Conservation (phyloP, 37 sponge, comb jelly and placozoan species). For the Tethya wilhelma region DNA sequence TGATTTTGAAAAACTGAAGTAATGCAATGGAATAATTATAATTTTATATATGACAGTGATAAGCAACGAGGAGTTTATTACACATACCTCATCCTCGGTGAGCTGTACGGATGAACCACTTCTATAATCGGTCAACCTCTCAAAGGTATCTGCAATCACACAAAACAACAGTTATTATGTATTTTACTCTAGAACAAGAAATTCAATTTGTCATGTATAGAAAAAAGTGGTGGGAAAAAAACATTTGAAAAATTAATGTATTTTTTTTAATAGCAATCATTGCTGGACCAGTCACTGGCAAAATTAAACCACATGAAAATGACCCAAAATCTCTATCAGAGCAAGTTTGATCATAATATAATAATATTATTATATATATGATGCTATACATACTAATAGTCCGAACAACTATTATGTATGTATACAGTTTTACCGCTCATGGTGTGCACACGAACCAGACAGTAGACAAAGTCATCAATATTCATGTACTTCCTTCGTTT, state of each 20-base stretch:
- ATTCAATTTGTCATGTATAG: too few relatives aligned
- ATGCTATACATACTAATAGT: too few relatives aligned
- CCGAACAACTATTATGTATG: too few relatives aligned
- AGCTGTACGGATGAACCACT: background rate
- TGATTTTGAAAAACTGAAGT: constrained; percentile 59
- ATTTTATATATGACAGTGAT: background rate
- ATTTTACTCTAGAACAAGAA: background rate
- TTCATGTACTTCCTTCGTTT: constrained; percentile 66
- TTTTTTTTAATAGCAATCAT: too few relatives aligned
- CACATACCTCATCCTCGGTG: constrained; percentile 39
- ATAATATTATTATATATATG: too few relatives aligned
- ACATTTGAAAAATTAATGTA: too few relatives aligned
- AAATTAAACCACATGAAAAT: too few relatives aligned
- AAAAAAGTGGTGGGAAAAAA: too few relatives aligned
- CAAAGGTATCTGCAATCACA: constrained; percentile 27
- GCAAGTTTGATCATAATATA: too few relatives aligned
- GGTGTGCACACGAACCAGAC: constrained; percentile 67
- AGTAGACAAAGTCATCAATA: constrained; percentile 75
- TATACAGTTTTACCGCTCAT: constrained; percentile 72
- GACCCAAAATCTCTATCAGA: too few relatives aligned
- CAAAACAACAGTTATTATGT: background rate
- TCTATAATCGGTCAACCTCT: constrained; percentile 28
- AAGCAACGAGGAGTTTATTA: background rate
- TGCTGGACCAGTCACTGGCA: too few relatives aligned
- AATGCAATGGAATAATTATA: background rate